These are phyloP conservation scores for Notolabrus celidotus DNA, from an alignment of 2,797 vertebrate species.

Conservation along the genomic window DNA sequence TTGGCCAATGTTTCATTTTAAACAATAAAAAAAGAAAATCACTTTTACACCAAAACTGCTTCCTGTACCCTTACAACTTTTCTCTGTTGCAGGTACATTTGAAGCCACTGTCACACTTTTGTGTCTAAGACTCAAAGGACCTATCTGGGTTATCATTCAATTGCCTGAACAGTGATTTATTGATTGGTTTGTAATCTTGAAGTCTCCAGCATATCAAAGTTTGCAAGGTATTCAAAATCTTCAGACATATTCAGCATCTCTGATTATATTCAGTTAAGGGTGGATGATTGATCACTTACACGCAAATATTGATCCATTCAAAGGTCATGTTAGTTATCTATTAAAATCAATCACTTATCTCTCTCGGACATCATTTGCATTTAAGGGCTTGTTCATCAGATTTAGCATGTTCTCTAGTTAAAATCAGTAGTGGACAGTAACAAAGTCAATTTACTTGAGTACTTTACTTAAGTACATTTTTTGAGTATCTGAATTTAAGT, in stretches of 20 bases:
- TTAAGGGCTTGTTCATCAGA: not conserved
- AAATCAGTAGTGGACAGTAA: too few species aligned
- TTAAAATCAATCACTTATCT: not conserved
- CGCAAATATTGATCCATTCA: not conserved
- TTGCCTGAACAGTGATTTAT: conserved; percentile 6
- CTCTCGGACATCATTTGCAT: not conserved
- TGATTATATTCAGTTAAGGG: conserved; percentile 2
- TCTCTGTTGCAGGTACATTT: not conserved
- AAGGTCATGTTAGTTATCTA: conserved; percentile 16
- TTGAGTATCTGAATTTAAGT: too few species aligned
- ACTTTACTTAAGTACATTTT: too few species aligned
- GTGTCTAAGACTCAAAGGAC: not conserved
- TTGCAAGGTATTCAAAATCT: not conserved
- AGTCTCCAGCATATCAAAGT: not conserved
- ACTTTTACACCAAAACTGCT: not conserved
- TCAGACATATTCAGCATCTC: not conserved
- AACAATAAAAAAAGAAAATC: too few species aligned
- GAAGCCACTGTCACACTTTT: not conserved
- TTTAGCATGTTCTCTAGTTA: not conserved
- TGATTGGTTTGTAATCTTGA: conserved; percentile 20
- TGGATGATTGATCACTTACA: conserved; percentile 1
- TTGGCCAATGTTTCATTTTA: too few species aligned
- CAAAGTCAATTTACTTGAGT: too few species aligned
- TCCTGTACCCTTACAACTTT: not conserved
- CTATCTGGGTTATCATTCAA: not conserved